Conservation (phyloP, 2,113 vertebrate genomes). For the Oncorhynchus kisutch region DNA sequence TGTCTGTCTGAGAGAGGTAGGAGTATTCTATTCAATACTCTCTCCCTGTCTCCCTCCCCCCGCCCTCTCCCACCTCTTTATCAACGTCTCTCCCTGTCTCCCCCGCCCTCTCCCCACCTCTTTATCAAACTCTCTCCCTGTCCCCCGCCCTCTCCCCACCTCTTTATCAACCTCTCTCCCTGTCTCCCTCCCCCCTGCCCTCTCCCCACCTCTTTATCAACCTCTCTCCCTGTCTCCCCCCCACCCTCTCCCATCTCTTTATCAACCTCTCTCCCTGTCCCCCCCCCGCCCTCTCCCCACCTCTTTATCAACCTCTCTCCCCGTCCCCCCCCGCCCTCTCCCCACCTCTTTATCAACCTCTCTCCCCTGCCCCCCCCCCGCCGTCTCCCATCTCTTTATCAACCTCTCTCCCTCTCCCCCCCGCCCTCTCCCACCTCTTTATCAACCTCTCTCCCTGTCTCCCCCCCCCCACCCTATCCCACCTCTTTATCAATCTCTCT, state of each 20-base stretch:
- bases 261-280: no score
- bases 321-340: no score
- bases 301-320: no score
- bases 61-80: background rate
- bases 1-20: background rate
- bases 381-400: no score
- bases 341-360: no score
- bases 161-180: no score
- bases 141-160: conserved; percentile 25
- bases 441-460: no score
- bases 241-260: background rate
- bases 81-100: background rate
- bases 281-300: conserved; percentile 11
- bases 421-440: no score
- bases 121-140: background rate
- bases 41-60: conserved; percentile 7
- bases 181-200: conserved; percentile 35
- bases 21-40: background rate
- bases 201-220: background rate
- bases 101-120: no score
- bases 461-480: no score
- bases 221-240: conserved; percentile 8
- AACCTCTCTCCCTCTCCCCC: no score
- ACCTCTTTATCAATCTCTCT: no score
- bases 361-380: background rate